phyloP scores from a whole-genome alignment of 2,888 invertebrate species.

The Plemyria rubiginata region DNA sequence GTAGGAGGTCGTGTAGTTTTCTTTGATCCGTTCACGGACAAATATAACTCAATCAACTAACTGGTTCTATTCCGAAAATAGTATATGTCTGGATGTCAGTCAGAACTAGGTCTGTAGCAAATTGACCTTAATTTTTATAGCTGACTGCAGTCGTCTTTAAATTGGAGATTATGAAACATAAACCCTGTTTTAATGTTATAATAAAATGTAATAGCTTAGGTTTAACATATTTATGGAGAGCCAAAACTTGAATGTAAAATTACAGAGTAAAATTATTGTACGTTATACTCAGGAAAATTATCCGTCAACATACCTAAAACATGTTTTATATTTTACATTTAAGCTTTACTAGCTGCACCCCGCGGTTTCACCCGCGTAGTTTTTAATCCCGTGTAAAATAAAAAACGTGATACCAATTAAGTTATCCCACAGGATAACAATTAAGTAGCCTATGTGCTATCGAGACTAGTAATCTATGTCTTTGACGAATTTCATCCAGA shows the following conservation, averaged over 20 bases:
- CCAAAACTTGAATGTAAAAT: neutral
- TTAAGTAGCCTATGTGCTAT: too few species aligned
- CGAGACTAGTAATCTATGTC: too few species aligned
- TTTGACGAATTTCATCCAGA: too few species aligned
- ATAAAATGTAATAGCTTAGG: neutral
- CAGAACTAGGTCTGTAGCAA: slow-evolving; percentile 34
- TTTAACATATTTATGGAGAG: neutral
- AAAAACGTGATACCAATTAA: too few species aligned
- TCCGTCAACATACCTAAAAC: too few species aligned
- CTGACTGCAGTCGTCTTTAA: slow-evolving; percentile 20
- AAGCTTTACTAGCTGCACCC: too few species aligned
- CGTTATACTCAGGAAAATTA: too few species aligned
- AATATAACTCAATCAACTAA: slow-evolving; percentile 18
- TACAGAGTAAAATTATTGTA: too few species aligned
- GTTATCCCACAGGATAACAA: too few species aligned
- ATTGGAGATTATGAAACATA: slow-evolving; percentile 24
- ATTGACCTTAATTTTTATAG: slow-evolving; percentile 44
- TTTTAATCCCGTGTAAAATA: too few species aligned
- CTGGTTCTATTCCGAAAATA: slow-evolving; percentile 28
- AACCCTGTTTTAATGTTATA: neutral
- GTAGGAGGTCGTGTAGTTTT: neutral
- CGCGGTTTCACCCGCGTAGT: too few species aligned
- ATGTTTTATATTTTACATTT: too few species aligned
- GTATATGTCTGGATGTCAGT: slow-evolving; percentile 29
- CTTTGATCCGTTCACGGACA: neutral